Base-by-base conservation (phyloP, 2,888 invertebrate genomes). In the Ceraclea dissimilis region DNA sequence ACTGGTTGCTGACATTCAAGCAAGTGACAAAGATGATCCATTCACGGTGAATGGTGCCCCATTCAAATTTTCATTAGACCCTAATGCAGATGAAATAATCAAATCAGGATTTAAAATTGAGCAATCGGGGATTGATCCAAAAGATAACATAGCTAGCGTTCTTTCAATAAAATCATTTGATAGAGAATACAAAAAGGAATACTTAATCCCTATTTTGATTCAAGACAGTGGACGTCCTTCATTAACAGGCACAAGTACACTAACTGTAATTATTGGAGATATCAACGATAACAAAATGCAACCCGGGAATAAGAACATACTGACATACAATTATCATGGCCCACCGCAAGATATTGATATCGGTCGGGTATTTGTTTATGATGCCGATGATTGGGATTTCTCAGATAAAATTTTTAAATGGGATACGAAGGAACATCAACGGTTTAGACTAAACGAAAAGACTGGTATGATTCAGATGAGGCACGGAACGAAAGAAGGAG, bases 361-460 rank as follows among this genome's bases (percentile, higher is more conserved):
- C 57, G 83, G 83, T 19, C 70, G 76, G 51, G 82, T 80, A 43
- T 82, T 78, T 67, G 81, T 81, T 2, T 74, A 78, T 58, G 82
- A 83, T 66, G 66, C 71, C 34, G 83, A 83, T 67, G 83, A 83
- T 65, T 83, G 82, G 82, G 83, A 84, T 67, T 67, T 78, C 48
- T 71, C 71, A 1, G 80, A 82, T 66, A 83, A 83, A 67, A 74
- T 71, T 16, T 82, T 78, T 64, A 70, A 68, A 60, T 76, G 76
- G 74, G 71, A 70, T 26, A 67, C 69, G 31, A 62, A 64, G 58
- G 66, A 67, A 49, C 71, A 72, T 63, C 67, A 70, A 8, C 68
- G 68, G 60, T 76, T 76, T 66, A 70, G 70, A 39, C 66, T 80
- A 49, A 71, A 78, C 63, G 65, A 68, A 55, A 70, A 73, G 54